A percentile compares a stretch with the other conserved stretches of the same genome.
Evolutionary conservation across 2,797 vertebrate species (phyloP).

Genomic region (Lepidocolaptes lacrymiger): DNA sequence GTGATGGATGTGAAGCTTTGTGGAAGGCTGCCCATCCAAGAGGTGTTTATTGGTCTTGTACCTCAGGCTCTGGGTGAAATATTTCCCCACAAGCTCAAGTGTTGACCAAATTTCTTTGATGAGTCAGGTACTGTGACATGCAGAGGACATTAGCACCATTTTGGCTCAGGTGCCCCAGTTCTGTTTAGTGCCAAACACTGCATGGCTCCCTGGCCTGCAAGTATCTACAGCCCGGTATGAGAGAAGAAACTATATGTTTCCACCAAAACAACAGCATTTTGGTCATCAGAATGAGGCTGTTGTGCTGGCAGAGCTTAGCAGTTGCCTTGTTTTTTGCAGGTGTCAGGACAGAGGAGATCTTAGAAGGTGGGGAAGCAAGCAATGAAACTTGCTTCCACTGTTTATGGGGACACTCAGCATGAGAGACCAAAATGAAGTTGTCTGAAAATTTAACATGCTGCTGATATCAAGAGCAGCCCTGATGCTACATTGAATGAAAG

Average conservation of each 20-base stretch:
- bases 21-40: background rate
- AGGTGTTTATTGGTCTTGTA: accelerated
- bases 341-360: background rate
- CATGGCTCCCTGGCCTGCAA: background rate
- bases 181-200: background rate
- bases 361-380: background rate
- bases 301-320: background rate
- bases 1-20: background rate
- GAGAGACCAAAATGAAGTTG: background rate
- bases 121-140: background rate
- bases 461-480: background rate
- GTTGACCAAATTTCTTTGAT: background rate
- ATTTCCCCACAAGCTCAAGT: background rate
- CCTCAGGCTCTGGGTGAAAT: background rate
- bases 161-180: background rate
- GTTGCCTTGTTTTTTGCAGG: background rate
- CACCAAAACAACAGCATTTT: background rate
- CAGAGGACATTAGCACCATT: background rate
- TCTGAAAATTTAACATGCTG: background rate
- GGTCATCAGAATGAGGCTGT: background rate
- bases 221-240: background rate
- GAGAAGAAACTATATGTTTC: background rate
- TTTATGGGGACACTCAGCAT: background rate
- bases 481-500: background rate
- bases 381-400: background rate